Conservation (phyloP, 2,113 vertebrate genomes). For the Psittacara wagleri region DNA sequence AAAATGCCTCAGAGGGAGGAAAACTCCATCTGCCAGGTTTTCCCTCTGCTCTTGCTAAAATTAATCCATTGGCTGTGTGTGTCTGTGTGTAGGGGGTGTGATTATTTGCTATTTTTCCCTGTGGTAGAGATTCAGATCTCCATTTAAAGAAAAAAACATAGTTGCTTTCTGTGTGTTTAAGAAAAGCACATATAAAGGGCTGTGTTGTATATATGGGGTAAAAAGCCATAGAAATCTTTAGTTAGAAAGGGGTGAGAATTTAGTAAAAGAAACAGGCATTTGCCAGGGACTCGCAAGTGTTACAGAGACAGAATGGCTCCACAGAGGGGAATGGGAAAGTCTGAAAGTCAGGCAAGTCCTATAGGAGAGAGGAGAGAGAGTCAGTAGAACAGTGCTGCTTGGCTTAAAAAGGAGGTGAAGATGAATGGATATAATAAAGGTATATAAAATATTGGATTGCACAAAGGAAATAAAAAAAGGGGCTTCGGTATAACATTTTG, state of each 20-base stretch:
- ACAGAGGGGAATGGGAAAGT: background rate
- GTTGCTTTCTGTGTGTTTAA: background rate
- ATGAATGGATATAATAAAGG: background rate
- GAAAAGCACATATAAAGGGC: background rate
- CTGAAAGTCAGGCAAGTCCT: background rate
- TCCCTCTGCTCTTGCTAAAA: constrained; percentile 19
- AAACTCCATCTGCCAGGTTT: constrained; percentile 59
- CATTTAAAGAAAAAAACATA: background rate
- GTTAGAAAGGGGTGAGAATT: background rate
- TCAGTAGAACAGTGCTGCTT: background rate
- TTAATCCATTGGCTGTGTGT: background rate
- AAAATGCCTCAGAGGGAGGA: constrained; percentile 45
- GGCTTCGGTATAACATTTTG: background rate
- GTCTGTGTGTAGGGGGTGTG: background rate
- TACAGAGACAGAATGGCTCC: background rate
- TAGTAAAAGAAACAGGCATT: background rate
- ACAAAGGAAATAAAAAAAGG: background rate
- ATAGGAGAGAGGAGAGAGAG: background rate
- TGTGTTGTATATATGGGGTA: background rate
- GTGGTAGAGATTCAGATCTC: background rate
- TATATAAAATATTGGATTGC: background rate
- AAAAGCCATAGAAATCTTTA: background rate
- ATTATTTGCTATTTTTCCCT: constrained; percentile 4
- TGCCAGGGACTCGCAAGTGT: background rate
- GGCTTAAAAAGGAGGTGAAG: background rate